Conservation (phyloP, 2,888 invertebrate genomes). For the Doris montereyensis region DNA sequence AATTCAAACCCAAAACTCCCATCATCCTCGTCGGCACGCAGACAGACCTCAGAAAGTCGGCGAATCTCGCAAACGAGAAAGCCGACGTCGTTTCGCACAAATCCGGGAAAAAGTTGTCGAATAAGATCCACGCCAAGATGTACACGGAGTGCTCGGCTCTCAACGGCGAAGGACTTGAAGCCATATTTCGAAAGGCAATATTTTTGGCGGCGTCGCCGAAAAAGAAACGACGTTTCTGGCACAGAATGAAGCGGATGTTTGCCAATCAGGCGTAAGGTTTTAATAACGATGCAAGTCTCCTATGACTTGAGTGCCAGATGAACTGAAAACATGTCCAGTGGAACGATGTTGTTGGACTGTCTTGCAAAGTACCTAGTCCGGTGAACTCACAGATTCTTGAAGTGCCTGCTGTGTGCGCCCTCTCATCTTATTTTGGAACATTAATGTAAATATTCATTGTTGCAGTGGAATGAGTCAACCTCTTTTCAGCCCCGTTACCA, state of each 20-base stretch:
- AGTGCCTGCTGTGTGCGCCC: too few relatives aligned
- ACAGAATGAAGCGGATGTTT: constrained; percentile 51
- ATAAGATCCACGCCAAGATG: constrained; percentile 44
- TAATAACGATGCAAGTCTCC: too few relatives aligned
- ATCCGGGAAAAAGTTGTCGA: constrained; percentile 46
- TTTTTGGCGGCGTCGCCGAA: constrained; percentile 49
- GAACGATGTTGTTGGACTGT: too few relatives aligned
- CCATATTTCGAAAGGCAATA: constrained; percentile 55
- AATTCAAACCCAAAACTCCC: constrained; percentile 59
- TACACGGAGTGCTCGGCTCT: constrained; percentile 53
- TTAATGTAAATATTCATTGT: too few relatives aligned
- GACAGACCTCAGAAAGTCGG: constrained; percentile 52
- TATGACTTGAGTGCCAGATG: too few relatives aligned
- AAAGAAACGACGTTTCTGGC: constrained; percentile 53
- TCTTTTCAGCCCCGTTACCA: too few relatives aligned
- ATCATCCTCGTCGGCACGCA: constrained; percentile 65
- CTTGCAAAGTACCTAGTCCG: too few relatives aligned
- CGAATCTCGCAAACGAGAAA: background rate
- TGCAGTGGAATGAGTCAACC: too few relatives aligned
- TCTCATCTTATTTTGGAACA: too few relatives aligned
- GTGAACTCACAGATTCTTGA: too few relatives aligned
- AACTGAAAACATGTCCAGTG: too few relatives aligned
- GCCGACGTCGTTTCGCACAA: constrained; percentile 26
- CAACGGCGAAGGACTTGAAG: constrained; percentile 49
- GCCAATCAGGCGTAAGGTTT: too few relatives aligned